phyloP scores from a whole-genome alignment of 2,797 vertebrate species.

The Liparis tanakae region DNA sequence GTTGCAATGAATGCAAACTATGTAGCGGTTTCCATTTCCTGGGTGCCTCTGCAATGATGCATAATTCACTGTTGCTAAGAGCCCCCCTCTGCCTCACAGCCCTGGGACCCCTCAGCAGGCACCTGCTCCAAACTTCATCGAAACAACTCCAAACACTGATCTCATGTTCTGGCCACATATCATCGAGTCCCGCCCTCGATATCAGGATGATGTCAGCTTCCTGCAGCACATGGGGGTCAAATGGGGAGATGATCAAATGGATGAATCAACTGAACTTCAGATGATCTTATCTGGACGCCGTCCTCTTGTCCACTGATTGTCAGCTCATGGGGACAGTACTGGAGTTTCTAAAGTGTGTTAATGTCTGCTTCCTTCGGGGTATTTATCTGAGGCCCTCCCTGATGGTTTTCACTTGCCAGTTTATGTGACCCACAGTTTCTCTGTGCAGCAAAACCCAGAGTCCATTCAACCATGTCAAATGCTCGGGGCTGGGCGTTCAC shows the following conservation, averaged over 20 bases:
- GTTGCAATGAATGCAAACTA: constrained; percentile 35
- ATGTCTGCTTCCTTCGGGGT: constrained; percentile 20
- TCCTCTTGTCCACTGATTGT: constrained; percentile 47
- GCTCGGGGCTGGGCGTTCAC: constrained; percentile 74
- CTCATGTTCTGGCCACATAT: constrained; percentile 45
- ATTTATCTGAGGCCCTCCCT: constrained; percentile 52
- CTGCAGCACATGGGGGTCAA: constrained; percentile 50
- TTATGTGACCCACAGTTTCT: constrained; percentile 40
- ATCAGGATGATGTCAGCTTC: constrained; percentile 58
- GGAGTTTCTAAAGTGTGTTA: neutral
- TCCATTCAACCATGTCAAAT: constrained; percentile 45
- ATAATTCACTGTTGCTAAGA: constrained; percentile 41
- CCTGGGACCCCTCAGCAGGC: constrained; percentile 33
- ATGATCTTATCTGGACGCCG: constrained; percentile 55
- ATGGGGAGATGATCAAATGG: constrained; percentile 38
- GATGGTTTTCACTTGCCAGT: constrained; percentile 47
- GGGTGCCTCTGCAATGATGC: constrained; percentile 52
- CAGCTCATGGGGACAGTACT: neutral
- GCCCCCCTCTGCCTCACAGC: constrained; percentile 25
- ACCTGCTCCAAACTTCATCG: constrained; percentile 63
- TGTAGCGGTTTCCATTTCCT: constrained; percentile 58
- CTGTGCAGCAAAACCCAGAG: constrained; percentile 32
- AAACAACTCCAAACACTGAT: constrained; percentile 48
- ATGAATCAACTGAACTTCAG: constrained; percentile 41
- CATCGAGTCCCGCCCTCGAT: constrained; percentile 43